Base-by-base conservation (phyloP, 2,888 invertebrate species). In the Lottia scabra region DNA sequence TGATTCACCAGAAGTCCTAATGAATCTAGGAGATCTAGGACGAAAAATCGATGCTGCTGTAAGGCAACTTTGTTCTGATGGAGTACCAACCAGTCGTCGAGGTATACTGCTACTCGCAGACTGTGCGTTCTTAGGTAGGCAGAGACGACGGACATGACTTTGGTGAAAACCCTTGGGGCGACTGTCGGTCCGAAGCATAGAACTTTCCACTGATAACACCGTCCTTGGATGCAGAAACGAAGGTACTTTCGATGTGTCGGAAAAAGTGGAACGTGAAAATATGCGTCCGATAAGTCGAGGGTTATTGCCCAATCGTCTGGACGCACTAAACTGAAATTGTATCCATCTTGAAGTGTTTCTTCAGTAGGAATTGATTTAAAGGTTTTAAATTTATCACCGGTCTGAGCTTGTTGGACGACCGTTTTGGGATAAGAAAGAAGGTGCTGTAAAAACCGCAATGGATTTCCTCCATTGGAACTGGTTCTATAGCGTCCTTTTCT, bases 271-370 rank as follows among this genome's bases (percentile, higher is more conserved):
- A 77, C 62, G 30, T 75, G 74, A n/a, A 72, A 67, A 74, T 77
- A 74, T 6, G 75, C 73, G 67, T 75, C 74, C 27, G 26, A 62
- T 44, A 75, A 27, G 73, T 76, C 72, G 27, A 78, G 6, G 26
- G 70, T 64, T 10, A 72, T 23, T 44, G 75, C 73, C 74, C 75
- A 75, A n/a, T n/a, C n/a, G n/a, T n/a, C n/a, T n/a, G n/a, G n/a
- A 67, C 74, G 71, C 56, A 68, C 70, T 73, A 45, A 65, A 65
- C 56, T 70, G n/a, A 72, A 13, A 77, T 23, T 1, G 72, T 74
- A 56, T 74, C 74, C 74, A 75, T 74, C 48, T 75, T 78, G 78
- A 78, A 78, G 66, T 76, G 74, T 48, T 74, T 71, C 48, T 73
- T 78, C 56, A 13, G 5, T 46, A 78, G 75, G 71, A 75, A 78